Evolutionary conservation across 2,113 vertebrate genomes (phyloP), one percentile per base, ranked within the genome.

Genomic region (Nesospiza acunhae): DNA sequence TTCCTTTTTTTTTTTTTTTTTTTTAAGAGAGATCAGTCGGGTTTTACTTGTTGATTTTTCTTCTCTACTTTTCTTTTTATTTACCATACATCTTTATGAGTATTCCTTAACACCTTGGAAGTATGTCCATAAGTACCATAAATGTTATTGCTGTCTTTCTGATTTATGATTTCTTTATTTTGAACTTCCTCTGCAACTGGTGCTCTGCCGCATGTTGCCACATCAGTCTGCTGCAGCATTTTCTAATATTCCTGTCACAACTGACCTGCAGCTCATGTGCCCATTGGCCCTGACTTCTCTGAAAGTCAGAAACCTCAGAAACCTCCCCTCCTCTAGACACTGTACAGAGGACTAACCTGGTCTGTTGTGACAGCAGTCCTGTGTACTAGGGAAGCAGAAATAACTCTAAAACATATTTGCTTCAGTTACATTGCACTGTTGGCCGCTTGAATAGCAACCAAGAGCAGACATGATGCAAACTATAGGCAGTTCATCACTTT

Each of bases 71-170:
- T 30, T 39, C 21, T 50, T 64, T 50, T 27, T 16, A 6, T 67
- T 73, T 47, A 11, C 35, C 7, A 11, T 11, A 5, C 18, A 10
- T 1, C 12, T 12, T 73, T 68, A 28, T n/a, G 1, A 0, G 2
- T 67, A 27, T 68, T 86, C 67, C 33, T 46, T 31, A 75, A 42
- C 15, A 15, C 53, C 28, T 52, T 78, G 30, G 26, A 89, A 82
- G 30, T 46, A 33, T 1, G 1, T 50, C 3, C 8, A 30, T 60
- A 37, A 50, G 31, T 66, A 52, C 10, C 9, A 16, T 50, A 3
- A 2, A 3, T 37, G 23, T 62, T 76, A 12, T 23, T 59, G 4
- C 27, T 41, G 10, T 46, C 18, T 62, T 76, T 84, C 33, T 72
- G 28, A 5, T 52, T 76, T 37, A 56, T 6, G 1, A 8, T 56